A percentile compares a stretch with the other conserved stretches of the same genome.
Conservation (phyloP, 1,140 invertebrate genomes). For the Arion vulgaris region DNA sequence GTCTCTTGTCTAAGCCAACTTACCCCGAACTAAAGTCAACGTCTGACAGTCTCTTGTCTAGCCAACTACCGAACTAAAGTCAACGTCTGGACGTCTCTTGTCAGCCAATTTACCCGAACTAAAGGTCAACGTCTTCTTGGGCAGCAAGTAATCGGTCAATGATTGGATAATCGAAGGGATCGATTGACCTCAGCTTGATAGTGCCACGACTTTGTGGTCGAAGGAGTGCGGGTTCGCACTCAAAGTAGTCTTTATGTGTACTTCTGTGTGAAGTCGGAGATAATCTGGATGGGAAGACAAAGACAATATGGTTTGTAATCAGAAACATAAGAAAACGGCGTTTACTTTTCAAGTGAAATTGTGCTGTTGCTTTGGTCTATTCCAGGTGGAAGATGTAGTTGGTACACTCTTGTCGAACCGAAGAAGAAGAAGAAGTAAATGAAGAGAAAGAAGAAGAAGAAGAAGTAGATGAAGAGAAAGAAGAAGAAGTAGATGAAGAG, state of each 20-base stretch:
- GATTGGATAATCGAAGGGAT: slow-evolving; percentile 85
- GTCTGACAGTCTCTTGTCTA: too few relatives aligned
- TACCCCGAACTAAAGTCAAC: too few relatives aligned
- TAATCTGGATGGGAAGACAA: neutral
- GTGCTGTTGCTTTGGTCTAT: neutral
- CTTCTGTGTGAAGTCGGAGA: neutral
- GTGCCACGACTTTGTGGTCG: slow-evolving; percentile 61
- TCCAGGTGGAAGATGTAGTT: neutral
- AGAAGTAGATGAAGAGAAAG: too few relatives aligned
- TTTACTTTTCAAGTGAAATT: too few relatives aligned
- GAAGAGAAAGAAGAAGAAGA: too few relatives aligned
- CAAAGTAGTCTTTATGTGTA: slow-evolving; percentile 10
- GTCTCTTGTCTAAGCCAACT: too few relatives aligned
- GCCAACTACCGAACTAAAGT: too few relatives aligned
- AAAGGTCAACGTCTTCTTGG: slow-evolving; percentile 54
- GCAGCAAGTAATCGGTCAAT: slow-evolving; percentile 80
- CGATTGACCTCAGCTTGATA: slow-evolving; percentile 70
- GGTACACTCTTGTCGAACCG: neutral
- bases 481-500: too few relatives aligned
- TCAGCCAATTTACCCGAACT: slow-evolving; percentile 57
- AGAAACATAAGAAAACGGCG: too few relatives aligned
- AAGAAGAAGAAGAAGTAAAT: too few relatives aligned
- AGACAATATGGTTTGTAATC: neutral
- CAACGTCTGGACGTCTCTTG: too few relatives aligned
- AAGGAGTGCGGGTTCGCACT: slow-evolving; percentile 32